phyloP scores from a whole-genome alignment of 2,113 vertebrate species.

The Nothocercus julius region DNA sequence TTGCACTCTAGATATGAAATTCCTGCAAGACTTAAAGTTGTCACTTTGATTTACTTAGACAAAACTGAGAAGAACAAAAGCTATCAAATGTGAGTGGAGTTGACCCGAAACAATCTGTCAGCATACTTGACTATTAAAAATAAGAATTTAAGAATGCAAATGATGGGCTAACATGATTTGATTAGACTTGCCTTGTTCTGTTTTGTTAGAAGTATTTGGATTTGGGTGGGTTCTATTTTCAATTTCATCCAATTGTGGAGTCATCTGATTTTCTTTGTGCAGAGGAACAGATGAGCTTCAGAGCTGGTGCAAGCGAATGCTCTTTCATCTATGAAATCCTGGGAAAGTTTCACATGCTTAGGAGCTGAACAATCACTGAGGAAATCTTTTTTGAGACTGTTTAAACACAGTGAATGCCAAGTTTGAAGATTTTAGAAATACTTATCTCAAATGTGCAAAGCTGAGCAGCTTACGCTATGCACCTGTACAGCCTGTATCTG shows the following conservation, averaged over 20 bases:
- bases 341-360: not conserved
- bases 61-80: not conserved
- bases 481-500: not conserved
- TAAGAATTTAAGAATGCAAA: not conserved
- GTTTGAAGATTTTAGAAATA: not conserved
- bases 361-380: not conserved
- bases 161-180: not conserved
- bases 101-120: not conserved
- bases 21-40: not conserved
- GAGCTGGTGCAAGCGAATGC: not conserved
- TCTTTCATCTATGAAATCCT: not conserved
- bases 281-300: not conserved
- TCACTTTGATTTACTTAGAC: not conserved
- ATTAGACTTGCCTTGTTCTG: not conserved
- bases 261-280: not conserved
- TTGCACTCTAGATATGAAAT: not conserved
- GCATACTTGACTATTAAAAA: not conserved
- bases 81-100: not conserved
- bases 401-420: not conserved
- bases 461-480: not conserved
- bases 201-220: not conserved
- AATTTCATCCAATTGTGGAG: not conserved
- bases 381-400: not conserved
- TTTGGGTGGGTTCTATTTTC: not conserved
- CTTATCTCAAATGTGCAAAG: not conserved